Evolutionary conservation across 2,888 invertebrate genomes (phyloP).

Genomic region (Ecdyonurus torrentis): DNA sequence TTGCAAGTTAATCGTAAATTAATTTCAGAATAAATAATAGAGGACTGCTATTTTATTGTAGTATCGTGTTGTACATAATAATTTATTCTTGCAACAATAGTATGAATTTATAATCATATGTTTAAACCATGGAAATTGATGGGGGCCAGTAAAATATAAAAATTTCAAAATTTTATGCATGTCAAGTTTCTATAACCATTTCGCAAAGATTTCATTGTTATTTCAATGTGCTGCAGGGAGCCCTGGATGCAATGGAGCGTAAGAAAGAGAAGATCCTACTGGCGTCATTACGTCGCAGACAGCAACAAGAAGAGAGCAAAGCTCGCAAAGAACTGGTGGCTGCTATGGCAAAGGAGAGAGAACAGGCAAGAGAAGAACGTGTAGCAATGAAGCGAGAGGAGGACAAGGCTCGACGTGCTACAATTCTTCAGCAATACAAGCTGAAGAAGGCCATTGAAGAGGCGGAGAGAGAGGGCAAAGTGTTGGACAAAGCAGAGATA

Average conservation of each 20-base stretch:
- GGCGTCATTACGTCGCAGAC: constrained; percentile 73
- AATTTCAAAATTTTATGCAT: too few relatives aligned
- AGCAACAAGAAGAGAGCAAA: constrained; percentile 76
- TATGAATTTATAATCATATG: too few relatives aligned
- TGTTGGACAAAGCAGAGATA: constrained; percentile 49
- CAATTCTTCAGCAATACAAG: constrained; percentile 84
- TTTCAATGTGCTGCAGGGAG: constrained; percentile 44
- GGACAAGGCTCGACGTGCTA: constrained; percentile 70
- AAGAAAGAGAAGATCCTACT: constrained; percentile 85
- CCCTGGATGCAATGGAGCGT: constrained; percentile 78
- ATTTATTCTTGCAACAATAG: too few relatives aligned
- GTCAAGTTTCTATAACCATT: too few relatives aligned
- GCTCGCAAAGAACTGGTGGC: constrained; percentile 69
- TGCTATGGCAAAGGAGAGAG: constrained; percentile 54
- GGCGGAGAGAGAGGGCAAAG: constrained; percentile 78
- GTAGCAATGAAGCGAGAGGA: constrained; percentile 54
- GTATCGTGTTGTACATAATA: too few relatives aligned
- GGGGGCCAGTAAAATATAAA: too few relatives aligned
- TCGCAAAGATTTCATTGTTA: too few relatives aligned
- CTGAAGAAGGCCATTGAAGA: constrained; percentile 86
- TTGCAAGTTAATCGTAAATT: too few relatives aligned
- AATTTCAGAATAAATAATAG: too few relatives aligned
- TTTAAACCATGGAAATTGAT: background rate
- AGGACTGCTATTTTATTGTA: too few relatives aligned
- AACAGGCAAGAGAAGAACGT: constrained; percentile 57